Evolutionary conservation across 2,113 vertebrate species (phyloP).

Genomic region (Echinops telfairi): DNA sequence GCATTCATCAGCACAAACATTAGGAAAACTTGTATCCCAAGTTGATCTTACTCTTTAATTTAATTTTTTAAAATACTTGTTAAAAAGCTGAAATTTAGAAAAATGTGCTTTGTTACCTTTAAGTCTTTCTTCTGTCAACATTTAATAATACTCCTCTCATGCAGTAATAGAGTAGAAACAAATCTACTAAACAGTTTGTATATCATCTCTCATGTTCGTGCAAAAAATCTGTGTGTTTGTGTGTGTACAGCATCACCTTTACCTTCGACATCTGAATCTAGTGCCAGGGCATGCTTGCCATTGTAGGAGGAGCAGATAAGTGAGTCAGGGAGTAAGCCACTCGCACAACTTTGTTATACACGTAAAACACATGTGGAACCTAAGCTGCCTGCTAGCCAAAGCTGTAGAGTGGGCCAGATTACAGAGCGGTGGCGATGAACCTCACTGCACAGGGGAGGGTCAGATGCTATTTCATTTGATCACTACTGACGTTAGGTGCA

Average conservation of each 20-base stretch:
- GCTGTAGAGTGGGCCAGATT: neutral
- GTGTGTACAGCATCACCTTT: neutral
- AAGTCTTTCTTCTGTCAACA: neutral
- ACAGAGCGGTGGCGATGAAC: neutral
- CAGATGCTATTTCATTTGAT: neutral
- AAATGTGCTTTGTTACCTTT: constrained; percentile 7
- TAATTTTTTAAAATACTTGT: constrained; percentile 51
- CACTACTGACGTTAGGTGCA: neutral
- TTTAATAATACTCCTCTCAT: constrained; percentile 8
- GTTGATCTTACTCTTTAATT: neutral
- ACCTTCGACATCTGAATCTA: constrained; percentile 10
- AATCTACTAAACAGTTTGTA: neutral
- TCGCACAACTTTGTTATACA: neutral
- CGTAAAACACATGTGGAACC: neutral
- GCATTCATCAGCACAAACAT: neutral
- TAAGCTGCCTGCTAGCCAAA: neutral
- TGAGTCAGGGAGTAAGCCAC: neutral
- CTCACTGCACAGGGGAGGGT: neutral
- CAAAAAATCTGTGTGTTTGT: neutral
- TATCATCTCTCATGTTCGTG: neutral
- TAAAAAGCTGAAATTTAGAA: constrained; percentile 40
- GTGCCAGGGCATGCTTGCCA: neutral
- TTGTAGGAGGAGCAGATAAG: constrained; percentile 13
- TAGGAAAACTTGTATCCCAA: constrained; percentile 23
- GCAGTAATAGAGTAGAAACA: neutral